A percentile compares a stretch with the other conserved stretches of the same genome.
Conservation (phyloP, 2,113 vertebrate species). For the Cranoglanis bouderius region DNA sequence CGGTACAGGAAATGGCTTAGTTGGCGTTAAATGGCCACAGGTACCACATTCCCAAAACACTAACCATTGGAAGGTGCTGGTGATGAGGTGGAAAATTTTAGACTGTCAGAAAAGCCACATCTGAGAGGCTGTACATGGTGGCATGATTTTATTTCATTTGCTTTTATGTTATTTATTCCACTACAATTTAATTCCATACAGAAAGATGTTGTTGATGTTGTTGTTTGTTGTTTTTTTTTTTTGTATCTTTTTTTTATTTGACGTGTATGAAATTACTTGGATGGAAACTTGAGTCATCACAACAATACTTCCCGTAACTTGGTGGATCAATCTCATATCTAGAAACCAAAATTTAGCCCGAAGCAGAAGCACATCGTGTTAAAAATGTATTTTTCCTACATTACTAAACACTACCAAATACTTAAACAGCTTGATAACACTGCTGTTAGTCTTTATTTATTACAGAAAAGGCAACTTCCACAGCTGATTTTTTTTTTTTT, state of each 20-base stretch:
- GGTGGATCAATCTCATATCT: background rate
- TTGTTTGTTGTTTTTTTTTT: background rate
- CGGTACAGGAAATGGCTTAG: background rate
- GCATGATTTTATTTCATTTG: too few species aligned
- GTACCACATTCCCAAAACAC: background rate
- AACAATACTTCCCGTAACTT: background rate
- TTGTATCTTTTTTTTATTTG: background rate
- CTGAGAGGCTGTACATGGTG: background rate
- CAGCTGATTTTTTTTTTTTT: background rate
- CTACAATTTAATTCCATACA: background rate
- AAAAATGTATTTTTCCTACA: background rate
- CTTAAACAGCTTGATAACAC: too few species aligned
- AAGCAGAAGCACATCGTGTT: background rate
- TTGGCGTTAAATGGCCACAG: background rate
- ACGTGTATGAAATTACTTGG: background rate
- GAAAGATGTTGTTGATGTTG: background rate
- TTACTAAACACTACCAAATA: background rate
- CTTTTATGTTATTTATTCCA: conserved; percentile 5
- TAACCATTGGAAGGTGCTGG: too few species aligned
- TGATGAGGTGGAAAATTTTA: background rate
- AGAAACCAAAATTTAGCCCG: background rate
- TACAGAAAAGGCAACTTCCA: background rate
- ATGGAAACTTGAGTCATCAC: background rate
- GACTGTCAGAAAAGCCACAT: background rate
- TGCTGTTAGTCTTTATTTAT: background rate